Base-by-base conservation (phyloP, 2,113 vertebrate genomes). In the Heterochromis multidens region DNA sequence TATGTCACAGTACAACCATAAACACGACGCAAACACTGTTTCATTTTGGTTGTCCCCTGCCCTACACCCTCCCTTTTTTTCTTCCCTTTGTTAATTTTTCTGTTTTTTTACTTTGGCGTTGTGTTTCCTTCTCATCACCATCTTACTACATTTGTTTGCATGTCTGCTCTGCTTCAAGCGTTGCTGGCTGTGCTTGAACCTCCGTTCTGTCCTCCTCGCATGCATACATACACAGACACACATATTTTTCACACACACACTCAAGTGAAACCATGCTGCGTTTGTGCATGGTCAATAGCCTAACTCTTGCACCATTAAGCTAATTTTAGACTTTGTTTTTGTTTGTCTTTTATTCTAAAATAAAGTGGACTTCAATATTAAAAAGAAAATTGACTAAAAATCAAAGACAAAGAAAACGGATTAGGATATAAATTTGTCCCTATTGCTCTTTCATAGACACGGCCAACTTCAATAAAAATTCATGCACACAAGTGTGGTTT, bases 101-200 rank as follows among this genome's bases (percentile, higher is more conserved):
- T 54, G 77, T 59, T 58, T 63, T 58, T 79, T 77, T 49, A 81
- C 25, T 67, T 77, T 83, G 25, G 3, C 60, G 85, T 83, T 89
- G 33, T 91, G 46, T 88, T 80, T 89, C 58, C 84, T 79, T 58
- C 11, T 89, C 90, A 83, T 90, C 37, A 3, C 74, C 91, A 92
- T 95, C 82, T 93, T 93, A 90, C 91, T 91, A 89, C 88, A 91
- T 95, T 89, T 79, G 85, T 93, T 92, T 96, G 95, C 96, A 96
- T 95, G 95, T 95, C 86, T 94, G 92, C 90, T 94, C 88, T 65
- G 92, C 94, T 90, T 92, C 63, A 83, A 88, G 70, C 94, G 89
- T 94, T 74, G 88, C 92, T 94, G 94, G 91, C 91, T 94, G 84
- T 93, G 90, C 91, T 91, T 92, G 85, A 85, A 88, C 79, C 19